Evolutionary conservation across 2,888 invertebrate species (phyloP).

Genomic region (Phengaris alcon): DNA sequence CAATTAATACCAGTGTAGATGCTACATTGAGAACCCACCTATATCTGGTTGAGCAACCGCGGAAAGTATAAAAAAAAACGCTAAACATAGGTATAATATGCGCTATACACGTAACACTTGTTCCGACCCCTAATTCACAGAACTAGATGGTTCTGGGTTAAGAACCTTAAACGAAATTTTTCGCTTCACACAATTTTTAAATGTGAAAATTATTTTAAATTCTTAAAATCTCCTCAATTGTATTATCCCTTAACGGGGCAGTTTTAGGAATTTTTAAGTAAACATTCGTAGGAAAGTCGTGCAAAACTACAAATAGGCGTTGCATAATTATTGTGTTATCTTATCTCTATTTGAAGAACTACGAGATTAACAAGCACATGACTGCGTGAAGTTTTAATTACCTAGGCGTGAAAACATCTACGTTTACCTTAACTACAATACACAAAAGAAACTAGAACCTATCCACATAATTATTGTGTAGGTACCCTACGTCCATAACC

Average conservation of each 20-base stretch:
- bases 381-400: slow-evolving; percentile 4
- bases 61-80: too few species aligned
- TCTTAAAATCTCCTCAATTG: background rate
- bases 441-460: background rate
- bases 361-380: slow-evolving; percentile 17
- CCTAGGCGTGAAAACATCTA: background rate
- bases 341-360: slow-evolving; percentile 13
- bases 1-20: too few species aligned
- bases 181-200: background rate
- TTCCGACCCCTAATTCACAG: too few species aligned
- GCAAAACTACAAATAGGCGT: slow-evolving; percentile 1
- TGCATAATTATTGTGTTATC: slow-evolving; percentile 11
- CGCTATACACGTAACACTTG: too few species aligned
- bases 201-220: background rate
- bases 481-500: too few species aligned
- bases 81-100: too few species aligned
- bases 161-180: too few species aligned
- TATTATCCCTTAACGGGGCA: background rate
- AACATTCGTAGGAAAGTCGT: background rate
- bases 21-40: too few species aligned
- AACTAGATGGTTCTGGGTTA: too few species aligned
- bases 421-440: background rate
- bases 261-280: background rate
- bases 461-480: too few species aligned
- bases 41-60: too few species aligned